Conservation (phyloP, 2,888 invertebrate species). For the Willowsia nigromaculata region DNA sequence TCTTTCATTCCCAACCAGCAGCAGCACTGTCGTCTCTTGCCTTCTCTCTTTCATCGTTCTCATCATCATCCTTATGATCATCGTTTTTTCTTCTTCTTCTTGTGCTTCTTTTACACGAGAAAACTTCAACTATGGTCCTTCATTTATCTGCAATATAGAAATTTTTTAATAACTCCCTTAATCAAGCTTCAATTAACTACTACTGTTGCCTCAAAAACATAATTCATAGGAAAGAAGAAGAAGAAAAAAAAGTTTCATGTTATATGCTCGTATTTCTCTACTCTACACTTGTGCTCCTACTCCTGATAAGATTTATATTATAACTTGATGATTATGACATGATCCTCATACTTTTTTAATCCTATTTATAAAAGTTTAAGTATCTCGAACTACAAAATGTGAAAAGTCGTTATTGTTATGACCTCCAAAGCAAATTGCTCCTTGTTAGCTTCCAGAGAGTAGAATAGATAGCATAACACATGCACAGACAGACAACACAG, state of each 20-base stretch:
- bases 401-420: constrained; percentile 32
- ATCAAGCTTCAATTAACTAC: constrained; percentile 9
- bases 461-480: too few relatives aligned
- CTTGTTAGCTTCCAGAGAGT: not conserved
- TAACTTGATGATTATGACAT: too few relatives aligned
- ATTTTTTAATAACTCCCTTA: constrained; percentile 1
- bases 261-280: too few relatives aligned
- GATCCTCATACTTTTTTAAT: not conserved
- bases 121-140: constrained; percentile 45
- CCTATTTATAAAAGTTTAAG: not conserved
- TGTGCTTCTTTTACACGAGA: not conserved
- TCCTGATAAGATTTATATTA: constrained; percentile 20
- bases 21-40: constrained; percentile 49
- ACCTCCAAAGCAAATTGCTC: constrained; percentile 16
- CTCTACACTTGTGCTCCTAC: too few relatives aligned
- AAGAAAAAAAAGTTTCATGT: not conserved
- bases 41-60: constrained; percentile 51
- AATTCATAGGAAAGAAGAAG: too few relatives aligned
- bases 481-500: not conserved
- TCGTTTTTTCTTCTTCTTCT: not conserved
- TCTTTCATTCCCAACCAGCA: constrained; percentile 62
- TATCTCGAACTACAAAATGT: not conserved
- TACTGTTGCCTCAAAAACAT: not conserved
- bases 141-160: constrained; percentile 67
- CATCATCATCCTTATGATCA: not conserved